phyloP scores from a whole-genome alignment of 2,113 vertebrate species.

The Toxotes jaculatrix region DNA sequence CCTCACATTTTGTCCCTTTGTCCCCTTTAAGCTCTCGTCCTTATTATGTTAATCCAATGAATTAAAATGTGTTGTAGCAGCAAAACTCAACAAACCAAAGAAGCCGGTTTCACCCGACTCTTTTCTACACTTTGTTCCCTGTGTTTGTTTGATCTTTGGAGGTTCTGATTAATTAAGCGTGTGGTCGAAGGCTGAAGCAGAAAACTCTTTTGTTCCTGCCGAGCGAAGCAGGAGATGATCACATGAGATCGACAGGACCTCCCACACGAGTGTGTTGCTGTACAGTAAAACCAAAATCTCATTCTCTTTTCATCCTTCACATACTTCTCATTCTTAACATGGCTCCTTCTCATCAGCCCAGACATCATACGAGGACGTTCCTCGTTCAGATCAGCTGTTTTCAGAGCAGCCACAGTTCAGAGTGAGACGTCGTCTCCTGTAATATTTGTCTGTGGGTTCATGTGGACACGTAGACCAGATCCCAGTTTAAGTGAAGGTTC shows the following conservation, averaged over 20 bases:
- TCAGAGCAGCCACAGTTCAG: not conserved
- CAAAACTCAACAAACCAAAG: slow-evolving; percentile 31
- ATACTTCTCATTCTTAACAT: slow-evolving; percentile 53
- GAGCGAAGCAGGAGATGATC: slow-evolving; percentile 56
- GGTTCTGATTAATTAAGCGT: slow-evolving; percentile 14
- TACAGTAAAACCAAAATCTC: not conserved
- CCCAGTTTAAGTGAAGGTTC: not conserved
- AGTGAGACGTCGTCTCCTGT: not conserved
- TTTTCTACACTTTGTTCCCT: not conserved
- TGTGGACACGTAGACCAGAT: no score
- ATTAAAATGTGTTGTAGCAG: slow-evolving; percentile 10
- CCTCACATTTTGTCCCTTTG: slow-evolving; percentile 5
- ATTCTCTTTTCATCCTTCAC: slow-evolving; percentile 11
- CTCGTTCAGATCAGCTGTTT: not conserved
- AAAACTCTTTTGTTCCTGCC: slow-evolving; percentile 57
- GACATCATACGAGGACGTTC: not conserved
- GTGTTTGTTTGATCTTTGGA: slow-evolving; percentile 37
- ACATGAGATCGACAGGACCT: slow-evolving; percentile 55
- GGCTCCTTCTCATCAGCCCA: not conserved
- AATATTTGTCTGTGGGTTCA: not conserved
- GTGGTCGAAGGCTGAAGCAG: not conserved
- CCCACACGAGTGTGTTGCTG: slow-evolving; percentile 1
- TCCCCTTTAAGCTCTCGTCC: slow-evolving; percentile 1
- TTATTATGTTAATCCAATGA: slow-evolving; percentile 37
- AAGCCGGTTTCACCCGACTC: not conserved